Conservation (phyloP, 2,797 vertebrate genomes). For the Mareca strepera region DNA sequence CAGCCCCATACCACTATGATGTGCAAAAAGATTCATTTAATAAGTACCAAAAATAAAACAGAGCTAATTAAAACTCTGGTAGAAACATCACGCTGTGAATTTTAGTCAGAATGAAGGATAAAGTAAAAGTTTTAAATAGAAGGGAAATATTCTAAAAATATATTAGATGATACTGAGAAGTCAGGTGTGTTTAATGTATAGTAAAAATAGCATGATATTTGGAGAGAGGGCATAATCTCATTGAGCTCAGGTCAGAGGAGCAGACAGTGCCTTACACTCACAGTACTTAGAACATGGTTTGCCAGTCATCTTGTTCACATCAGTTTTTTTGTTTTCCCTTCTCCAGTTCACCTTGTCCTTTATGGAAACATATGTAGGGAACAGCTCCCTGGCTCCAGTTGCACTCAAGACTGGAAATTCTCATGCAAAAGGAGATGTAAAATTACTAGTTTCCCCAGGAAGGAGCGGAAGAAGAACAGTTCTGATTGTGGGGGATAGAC, state of each 20-base stretch:
- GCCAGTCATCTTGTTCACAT: not conserved
- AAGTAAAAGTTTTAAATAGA: not conserved
- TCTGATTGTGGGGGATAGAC: not conserved
- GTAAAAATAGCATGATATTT: not conserved
- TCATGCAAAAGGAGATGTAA: not conserved
- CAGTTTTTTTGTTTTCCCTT: not conserved
- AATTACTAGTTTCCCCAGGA: not conserved
- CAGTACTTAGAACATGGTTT: not conserved
- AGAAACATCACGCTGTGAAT: conserved; percentile 12
- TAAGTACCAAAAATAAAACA: conserved; percentile 23
- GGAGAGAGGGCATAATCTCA: not conserved
- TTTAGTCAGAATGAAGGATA: not conserved
- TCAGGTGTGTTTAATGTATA: not conserved
- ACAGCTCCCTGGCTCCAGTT: not conserved
- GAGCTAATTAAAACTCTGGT: conserved; percentile 8
- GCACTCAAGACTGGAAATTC: not conserved
- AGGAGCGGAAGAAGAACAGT: not conserved
- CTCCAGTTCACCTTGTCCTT: not conserved
- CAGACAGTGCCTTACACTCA: not conserved
- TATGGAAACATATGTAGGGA: not conserved
- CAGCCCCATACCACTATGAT: not conserved
- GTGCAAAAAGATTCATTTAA: not conserved
- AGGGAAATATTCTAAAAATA: not conserved
- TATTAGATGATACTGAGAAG: not conserved
- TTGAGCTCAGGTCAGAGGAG: not conserved